Percentiles rank a stretch among this genome's conserved stretches.
phyloP scores from a whole-genome alignment of 2,888 invertebrate species.

The Prosapia bicincta region DNA sequence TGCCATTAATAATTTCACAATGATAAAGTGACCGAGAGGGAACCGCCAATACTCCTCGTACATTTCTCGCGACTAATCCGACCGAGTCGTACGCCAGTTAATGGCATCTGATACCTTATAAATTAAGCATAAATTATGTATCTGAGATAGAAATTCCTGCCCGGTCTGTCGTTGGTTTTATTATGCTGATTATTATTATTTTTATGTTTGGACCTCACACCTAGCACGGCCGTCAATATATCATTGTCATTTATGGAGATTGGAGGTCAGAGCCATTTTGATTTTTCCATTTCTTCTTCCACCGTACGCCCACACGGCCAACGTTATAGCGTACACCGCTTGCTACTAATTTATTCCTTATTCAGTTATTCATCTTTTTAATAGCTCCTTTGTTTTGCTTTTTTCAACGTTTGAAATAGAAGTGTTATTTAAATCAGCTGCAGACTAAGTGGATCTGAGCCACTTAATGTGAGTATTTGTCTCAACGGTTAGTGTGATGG shows the following conservation, averaged over 20 bases:
- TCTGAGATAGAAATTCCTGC: background rate
- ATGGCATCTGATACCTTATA: background rate
- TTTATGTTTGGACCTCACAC: constrained; percentile 21
- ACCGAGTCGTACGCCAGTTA: background rate
- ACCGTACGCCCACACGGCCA: background rate
- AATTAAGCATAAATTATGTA: constrained; percentile 2
- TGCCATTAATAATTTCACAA: background rate
- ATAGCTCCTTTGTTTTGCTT: constrained; percentile 1
- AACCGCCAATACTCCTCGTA: background rate
- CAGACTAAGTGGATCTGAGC: background rate
- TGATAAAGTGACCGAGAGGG: background rate
- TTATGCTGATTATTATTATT: constrained; percentile 16
- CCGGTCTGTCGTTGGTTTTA: constrained; percentile 3
- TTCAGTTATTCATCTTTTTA: background rate
- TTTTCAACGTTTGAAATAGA: constrained; percentile 2
- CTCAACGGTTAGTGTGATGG: too few relatives aligned
- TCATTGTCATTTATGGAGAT: constrained; percentile 14
- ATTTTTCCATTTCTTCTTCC: background rate
- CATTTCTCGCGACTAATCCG: background rate
- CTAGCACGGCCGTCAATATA: constrained; percentile 14
- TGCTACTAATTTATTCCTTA: background rate
- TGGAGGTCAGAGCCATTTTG: background rate
- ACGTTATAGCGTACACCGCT: too few relatives aligned
- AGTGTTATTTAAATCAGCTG: background rate
- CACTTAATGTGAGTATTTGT: background rate